phyloP scores from a whole-genome alignment of 2,888 invertebrate species.

The Linhomoeus sp. region DNA sequence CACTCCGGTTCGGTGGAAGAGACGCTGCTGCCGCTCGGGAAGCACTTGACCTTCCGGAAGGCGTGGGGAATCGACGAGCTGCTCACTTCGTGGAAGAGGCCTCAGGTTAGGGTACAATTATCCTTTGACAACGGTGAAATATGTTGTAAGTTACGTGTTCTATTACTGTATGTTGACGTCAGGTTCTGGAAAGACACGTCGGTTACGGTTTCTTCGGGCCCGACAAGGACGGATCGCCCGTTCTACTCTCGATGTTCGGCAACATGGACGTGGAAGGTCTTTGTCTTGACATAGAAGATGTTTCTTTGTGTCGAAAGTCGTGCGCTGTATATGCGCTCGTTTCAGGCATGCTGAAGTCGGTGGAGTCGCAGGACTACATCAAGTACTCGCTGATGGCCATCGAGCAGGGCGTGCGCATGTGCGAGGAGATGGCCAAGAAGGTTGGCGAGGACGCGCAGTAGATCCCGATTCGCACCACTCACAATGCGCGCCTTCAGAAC shows the following conservation, averaged over 20 bases:
- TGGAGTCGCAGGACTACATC: conserved; percentile 25
- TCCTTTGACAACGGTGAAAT: no score
- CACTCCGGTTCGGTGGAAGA: no score
- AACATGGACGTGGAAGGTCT: conserved; percentile 24
- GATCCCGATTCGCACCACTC: no score
- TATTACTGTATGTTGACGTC: no score
- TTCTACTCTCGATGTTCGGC: conserved; percentile 25
- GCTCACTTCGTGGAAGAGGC: conserved; percentile 19
- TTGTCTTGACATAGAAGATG: no score
- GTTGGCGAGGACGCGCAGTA: conserved; percentile 8
- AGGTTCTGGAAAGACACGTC: conserved; percentile 11
- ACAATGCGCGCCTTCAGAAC: no score
- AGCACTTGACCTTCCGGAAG: conserved; percentile 21
- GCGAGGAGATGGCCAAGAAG: conserved; percentile 17
- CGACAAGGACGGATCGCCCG: conserved; percentile 23
- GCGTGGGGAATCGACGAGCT: conserved; percentile 24
- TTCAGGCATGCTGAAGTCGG: conserved; percentile 20
- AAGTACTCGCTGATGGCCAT: conserved; percentile 25
- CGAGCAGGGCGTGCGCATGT: conserved; percentile 21
- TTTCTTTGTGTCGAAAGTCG: not conserved
- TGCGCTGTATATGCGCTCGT: no score
- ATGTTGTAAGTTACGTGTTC: no score
- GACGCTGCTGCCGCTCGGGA: no score
- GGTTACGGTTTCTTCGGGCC: conserved; percentile 22
- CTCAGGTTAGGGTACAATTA: no score